Base-by-base conservation (phyloP, 2,113 vertebrate species). In the Sander vitreus region DNA sequence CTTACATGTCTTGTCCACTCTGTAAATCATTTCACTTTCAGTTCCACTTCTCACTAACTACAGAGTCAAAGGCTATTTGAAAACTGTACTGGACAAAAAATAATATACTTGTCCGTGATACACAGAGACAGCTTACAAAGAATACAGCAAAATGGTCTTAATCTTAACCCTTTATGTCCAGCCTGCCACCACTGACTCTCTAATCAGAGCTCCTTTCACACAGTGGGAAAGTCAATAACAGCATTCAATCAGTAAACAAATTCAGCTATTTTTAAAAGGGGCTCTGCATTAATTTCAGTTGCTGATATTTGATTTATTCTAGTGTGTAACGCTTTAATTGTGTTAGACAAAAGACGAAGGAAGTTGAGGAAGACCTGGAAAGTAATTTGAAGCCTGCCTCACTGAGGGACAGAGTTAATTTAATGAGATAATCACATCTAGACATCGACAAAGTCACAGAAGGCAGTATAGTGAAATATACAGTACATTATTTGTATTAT, bases 321-420 rank as follows among this genome's bases (percentile, higher is more conserved):
- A 97, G 96, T 95, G 91, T 97, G 96, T 97, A 97, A 97, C 96
- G 96, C 96, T 97, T 97, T 97, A 97, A 97, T 97, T 97, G 96
- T 97, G 94, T 95, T 97, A 98, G 97, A 99, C 96, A 97, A 97
- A 43, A 97, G 96, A 96, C 94, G 96, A 96, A 96, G 95, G 95
- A 96, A 96, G 86, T 92, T 94, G 93, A 96, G 53, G 63, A 93
- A 96, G 95, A 94, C 95, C 95, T 93, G 95, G 91, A 95, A 72
- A 95, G 95, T 96, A 95, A 97, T 97, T 96, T 97, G 95, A 95
- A 94, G 91, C 94, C 94, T 96, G 91, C 94, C 93, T 94, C 85
- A 92, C 91, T 95, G 89, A 95, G 93, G 95, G 96, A 97, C 94
- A 94, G 95, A 94, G 96, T 95, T 92, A 93, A 95, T 95, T 93